Base-by-base conservation (phyloP, 1,140 invertebrate genomes). In the Chelonus insularis region DNA sequence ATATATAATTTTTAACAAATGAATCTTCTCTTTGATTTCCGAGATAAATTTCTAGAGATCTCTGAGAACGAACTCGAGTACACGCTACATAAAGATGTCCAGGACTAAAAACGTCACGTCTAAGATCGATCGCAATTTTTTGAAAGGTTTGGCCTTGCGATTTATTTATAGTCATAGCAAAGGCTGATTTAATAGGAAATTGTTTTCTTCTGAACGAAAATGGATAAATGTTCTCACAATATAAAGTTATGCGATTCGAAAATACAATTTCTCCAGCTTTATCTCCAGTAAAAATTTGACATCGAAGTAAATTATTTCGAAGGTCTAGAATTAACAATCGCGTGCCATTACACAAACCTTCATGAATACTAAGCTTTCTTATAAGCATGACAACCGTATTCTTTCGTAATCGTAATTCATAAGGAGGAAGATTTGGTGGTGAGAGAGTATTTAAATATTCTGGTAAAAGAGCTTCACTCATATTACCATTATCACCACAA, bases 341-440 rank as follows among this genome's bases (percentile, higher is more conserved):
- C 16, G 59, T 62, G 5, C 62, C 59, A 47, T 67, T 64, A 16
- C 60, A 60, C 12, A 68, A 47, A 11, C 51, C 64, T 54, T 60
- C 54, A 21, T 41, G 36, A 16, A 59, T 20, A 21, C 62, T 36
- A 8, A 68, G n/a, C 47, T 67, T 67, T 43, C 64, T 18, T 1
- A 68, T 32, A 1, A 67, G 56, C 55, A 68, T 68, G 9, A 68
- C 47, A 8, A 66, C 18, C 7, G 36, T 48, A 34, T 61, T 66
- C 39, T 45, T 52, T 52, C 65, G 66, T 34, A 70, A 48, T 48
- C 63, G 55, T 37, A 69, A 55, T 32, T 66, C 57, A 37, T 65
- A 57, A 25, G 63, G 63, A 12, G 66, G 63, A 5, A 68, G 50
- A 20, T 36, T 41, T 47, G 62, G 12, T 1, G 55, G 59, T 14